These are phyloP conservation scores for Apamea crenata DNA, from an alignment of 2,888 invertebrate species.

Conservation along the genomic window DNA sequence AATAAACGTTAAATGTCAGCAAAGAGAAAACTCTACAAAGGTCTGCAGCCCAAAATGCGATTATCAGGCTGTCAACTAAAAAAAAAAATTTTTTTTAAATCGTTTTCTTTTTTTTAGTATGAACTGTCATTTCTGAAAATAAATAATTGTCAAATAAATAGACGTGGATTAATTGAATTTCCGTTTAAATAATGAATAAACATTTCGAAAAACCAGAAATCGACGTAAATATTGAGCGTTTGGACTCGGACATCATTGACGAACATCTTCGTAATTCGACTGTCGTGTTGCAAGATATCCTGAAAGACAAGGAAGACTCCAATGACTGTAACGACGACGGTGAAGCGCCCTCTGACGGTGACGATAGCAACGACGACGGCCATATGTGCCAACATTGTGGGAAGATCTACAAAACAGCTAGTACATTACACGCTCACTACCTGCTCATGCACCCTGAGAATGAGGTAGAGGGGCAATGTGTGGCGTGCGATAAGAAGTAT, in stretches of 20 bases:
- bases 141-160: slow-evolving; percentile 36
- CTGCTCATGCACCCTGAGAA: slow-evolving; percentile 79
- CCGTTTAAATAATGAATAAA: slow-evolving; percentile 47
- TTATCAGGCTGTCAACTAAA: slow-evolving; percentile 31
- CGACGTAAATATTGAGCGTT: slow-evolving; percentile 73
- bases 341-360: slow-evolving; percentile 38
- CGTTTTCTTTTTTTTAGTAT: slow-evolving; percentile 47
- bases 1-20: not conserved
- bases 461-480: slow-evolving; percentile 72
- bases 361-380: slow-evolving; percentile 53
- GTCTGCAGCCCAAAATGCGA: slow-evolving; percentile 8
- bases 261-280: slow-evolving; percentile 78
- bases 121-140: slow-evolving; percentile 56
- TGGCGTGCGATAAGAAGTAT: slow-evolving; percentile 78
- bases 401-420: slow-evolving; percentile 79
- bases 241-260: slow-evolving; percentile 73
- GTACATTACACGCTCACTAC: slow-evolving; percentile 77
- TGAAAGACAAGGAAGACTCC: slow-evolving; percentile 64
- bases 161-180: slow-evolving; percentile 8
- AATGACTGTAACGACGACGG: slow-evolving; percentile 22
- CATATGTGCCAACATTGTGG: slow-evolving; percentile 85
- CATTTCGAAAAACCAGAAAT: slow-evolving; percentile 59
- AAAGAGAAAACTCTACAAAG: slow-evolving; percentile 45
- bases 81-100: slow-evolving; percentile 52
- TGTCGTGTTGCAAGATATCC: slow-evolving; percentile 76